Conservation (phyloP, 2,113 vertebrate species). For the Brachyhypopomus gauderio region DNA sequence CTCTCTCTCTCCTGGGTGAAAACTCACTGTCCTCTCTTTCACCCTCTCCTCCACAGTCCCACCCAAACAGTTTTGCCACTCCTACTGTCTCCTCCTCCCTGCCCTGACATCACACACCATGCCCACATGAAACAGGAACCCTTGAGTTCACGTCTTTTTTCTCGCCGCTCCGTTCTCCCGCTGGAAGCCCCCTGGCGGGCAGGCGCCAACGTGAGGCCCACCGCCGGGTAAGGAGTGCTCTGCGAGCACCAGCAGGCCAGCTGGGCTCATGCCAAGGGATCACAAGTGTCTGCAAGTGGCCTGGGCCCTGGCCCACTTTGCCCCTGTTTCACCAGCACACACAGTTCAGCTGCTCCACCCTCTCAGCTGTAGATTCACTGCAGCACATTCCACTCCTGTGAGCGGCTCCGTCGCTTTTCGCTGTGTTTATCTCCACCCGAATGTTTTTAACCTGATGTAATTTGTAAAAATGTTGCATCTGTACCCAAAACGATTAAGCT, state of each 20-base stretch:
- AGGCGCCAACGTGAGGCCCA: constrained; percentile 63
- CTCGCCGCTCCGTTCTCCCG: constrained; percentile 26
- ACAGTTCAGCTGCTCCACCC: not conserved
- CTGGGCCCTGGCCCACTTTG: not conserved
- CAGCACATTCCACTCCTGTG: not conserved
- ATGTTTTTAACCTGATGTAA: not conserved
- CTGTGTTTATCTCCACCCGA: not conserved
- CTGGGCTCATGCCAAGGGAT: constrained; percentile 66
- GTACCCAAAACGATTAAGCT: not conserved
- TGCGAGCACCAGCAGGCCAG: constrained; percentile 59
- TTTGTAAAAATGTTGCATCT: not conserved
- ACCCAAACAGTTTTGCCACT: constrained; percentile 59
- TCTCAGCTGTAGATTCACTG: not conserved
- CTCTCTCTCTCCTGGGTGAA: constrained; percentile 39
- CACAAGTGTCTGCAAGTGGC: constrained; percentile 59
- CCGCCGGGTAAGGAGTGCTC: constrained; percentile 59
- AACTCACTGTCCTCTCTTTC: constrained; percentile 65
- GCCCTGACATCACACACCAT: constrained; percentile 25
- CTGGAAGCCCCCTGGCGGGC: constrained; percentile 33
- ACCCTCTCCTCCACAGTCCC: constrained; percentile 65
- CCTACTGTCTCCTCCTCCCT: constrained; percentile 44
- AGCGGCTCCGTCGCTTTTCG: not conserved
- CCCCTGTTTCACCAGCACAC: constrained; percentile 13
- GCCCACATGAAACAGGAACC: constrained; percentile 51
- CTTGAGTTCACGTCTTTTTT: constrained; percentile 55